Conservation (phyloP, 2,113 vertebrate species). For the Quiscalus mexicanus region DNA sequence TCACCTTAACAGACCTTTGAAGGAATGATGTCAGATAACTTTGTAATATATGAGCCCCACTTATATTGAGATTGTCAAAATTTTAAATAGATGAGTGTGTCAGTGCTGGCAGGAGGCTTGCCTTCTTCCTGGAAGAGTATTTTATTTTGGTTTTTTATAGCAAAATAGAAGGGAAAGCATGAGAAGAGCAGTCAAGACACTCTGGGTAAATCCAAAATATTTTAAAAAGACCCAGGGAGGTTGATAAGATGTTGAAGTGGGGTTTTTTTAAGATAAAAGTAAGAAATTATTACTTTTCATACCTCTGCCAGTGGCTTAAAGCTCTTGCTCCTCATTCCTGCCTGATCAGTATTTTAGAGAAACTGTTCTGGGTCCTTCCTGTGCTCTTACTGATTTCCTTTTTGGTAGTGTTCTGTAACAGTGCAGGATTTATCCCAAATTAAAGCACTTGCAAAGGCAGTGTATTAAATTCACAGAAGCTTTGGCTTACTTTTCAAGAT, state of each 20-base stretch:
- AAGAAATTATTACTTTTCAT: neutral
- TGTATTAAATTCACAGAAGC: neutral
- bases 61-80: conserved; percentile 38
- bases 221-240: neutral
- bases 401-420: neutral
- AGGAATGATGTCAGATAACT: conserved; percentile 11
- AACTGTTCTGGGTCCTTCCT: neutral
- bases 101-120: neutral
- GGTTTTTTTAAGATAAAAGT: neutral
- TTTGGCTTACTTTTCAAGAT: neutral
- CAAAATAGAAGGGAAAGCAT: neutral
- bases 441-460: neutral
- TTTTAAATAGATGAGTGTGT: conserved; percentile 18
- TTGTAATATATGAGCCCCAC: neutral
- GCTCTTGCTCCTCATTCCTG: neutral
- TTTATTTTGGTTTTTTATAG: neutral
- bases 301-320: neutral
- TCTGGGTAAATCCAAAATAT: neutral
- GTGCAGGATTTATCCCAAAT: neutral
- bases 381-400: neutral
- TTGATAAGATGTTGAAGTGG: neutral
- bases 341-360: neutral
- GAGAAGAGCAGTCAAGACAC: neutral
- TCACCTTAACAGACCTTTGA: neutral
- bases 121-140: conserved; percentile 18